Conservation (phyloP, 2,797 vertebrate genomes). For the Pelodytes ibericus region DNA sequence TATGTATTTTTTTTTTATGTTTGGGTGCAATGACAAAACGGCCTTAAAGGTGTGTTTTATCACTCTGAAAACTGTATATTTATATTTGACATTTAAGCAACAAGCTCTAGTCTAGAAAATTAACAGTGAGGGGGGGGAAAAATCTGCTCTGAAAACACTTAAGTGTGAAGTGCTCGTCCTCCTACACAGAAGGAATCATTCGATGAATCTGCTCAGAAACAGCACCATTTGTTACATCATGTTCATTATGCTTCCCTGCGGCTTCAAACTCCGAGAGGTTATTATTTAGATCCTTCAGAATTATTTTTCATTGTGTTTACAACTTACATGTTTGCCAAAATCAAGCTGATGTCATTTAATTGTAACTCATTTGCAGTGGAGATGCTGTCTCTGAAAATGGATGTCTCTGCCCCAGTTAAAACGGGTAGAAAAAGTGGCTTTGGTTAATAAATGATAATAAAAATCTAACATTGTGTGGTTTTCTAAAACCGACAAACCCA, state of each 20-base stretch:
- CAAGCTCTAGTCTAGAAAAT: slow-evolving; percentile 20
- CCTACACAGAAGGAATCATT: slow-evolving; percentile 30
- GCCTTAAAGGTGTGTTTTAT: no score
- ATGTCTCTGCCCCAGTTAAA: background rate
- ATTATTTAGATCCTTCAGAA: slow-evolving; percentile 43
- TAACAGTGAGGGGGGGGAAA: slow-evolving; percentile 1
- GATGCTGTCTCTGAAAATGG: background rate
- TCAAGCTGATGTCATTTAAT: background rate
- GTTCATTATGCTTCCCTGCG: slow-evolving; percentile 42
- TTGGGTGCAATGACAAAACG: no score
- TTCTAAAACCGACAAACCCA: no score
- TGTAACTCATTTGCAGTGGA: background rate
- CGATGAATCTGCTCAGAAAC: slow-evolving; percentile 18
- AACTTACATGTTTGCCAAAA: background rate
- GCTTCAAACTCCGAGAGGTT: slow-evolving; percentile 35
- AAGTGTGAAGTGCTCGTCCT: slow-evolving; percentile 16
- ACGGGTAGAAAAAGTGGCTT: no score
- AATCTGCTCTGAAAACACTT: background rate
- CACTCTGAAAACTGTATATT: no score
- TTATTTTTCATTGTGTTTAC: slow-evolving; percentile 39
- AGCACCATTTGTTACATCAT: slow-evolving; percentile 26
- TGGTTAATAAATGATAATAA: no score
- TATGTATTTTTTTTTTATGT: no score
- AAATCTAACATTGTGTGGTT: no score
- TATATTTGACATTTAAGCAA: slow-evolving; percentile 17